Conservation (phyloP, 2,888 invertebrate genomes). For the Teleogryllus oceanicus region DNA sequence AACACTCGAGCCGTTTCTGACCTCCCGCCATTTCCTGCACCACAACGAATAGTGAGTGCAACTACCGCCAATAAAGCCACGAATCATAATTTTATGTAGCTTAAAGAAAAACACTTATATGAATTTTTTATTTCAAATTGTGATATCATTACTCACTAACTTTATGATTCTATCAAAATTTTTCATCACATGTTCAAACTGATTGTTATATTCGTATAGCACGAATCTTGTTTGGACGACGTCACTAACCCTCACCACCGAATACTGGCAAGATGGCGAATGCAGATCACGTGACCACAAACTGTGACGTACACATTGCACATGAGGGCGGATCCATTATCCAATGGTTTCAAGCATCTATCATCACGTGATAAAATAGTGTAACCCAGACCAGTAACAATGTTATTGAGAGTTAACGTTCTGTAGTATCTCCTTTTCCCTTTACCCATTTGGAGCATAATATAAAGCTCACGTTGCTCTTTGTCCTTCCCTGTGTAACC, state of each 20-base stretch:
- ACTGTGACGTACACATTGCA: conserved; percentile 46
- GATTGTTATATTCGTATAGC: neutral
- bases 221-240: conserved; percentile 42
- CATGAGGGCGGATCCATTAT: conserved; percentile 35
- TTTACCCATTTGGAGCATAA: no score
- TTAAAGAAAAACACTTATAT: neutral
- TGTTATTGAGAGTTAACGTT: no score
- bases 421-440: no score
- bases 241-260: conserved; percentile 53
- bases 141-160: neutral
- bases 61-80: conserved; percentile 2
- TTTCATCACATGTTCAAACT: neutral
- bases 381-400: neutral
- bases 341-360: conserved; percentile 33
- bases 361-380: conserved; percentile 35
- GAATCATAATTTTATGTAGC: neutral
- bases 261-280: conserved; percentile 59
- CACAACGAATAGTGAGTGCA: neutral
- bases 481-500: no score
- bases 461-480: no score
- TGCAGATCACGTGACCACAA: conserved; percentile 55
- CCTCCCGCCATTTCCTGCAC: conserved; percentile 18
- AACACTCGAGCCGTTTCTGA: neutral
- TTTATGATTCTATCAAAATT: neutral
- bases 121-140: neutral